A percentile compares a stretch with the other conserved stretches of the same genome.
Conservation (phyloP, 2,888 invertebrate species). For the Trimorus sp. region DNA sequence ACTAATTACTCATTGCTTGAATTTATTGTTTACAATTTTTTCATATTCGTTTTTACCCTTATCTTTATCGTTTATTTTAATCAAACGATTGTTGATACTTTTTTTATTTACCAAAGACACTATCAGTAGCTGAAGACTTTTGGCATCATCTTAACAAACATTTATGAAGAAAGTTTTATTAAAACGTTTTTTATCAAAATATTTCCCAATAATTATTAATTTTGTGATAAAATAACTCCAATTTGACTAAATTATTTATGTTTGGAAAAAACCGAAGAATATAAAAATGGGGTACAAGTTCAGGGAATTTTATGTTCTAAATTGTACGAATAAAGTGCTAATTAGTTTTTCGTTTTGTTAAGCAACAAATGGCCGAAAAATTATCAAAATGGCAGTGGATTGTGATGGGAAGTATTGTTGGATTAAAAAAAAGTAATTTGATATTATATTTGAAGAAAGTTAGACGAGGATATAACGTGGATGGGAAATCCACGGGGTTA, state of each 20-base stretch:
- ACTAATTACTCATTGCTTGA: conserved; percentile 18
- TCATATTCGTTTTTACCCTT: conserved; percentile 19
- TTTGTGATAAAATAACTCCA: conserved; percentile 1
- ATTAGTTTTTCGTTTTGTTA: background rate
- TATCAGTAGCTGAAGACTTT: too few relatives aligned
- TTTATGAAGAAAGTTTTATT: background rate
- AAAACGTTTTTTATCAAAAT: conserved; percentile 2
- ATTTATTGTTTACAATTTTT: conserved; percentile 17
- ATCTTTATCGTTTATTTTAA: conserved; percentile 16
- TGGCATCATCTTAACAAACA: background rate
- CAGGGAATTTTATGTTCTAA: conserved; percentile 1
- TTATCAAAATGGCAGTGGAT: background rate
- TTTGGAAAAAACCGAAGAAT: conserved; percentile 1
- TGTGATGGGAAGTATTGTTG: background rate
- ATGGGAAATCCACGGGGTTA: background rate
- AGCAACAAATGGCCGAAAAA: background rate
- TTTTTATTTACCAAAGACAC: conserved; percentile 16
- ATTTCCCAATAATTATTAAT: conserved; percentile 2
- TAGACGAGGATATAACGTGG: background rate
- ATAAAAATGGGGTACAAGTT: background rate
- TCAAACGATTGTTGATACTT: conserved; percentile 18
- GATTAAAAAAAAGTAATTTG: background rate
- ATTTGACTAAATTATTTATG: background rate
- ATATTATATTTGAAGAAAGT: conserved; percentile 4
- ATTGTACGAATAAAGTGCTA: background rate